Conservation (phyloP, 1,140 invertebrate genomes). For the Drosophila tropicalis region DNA sequence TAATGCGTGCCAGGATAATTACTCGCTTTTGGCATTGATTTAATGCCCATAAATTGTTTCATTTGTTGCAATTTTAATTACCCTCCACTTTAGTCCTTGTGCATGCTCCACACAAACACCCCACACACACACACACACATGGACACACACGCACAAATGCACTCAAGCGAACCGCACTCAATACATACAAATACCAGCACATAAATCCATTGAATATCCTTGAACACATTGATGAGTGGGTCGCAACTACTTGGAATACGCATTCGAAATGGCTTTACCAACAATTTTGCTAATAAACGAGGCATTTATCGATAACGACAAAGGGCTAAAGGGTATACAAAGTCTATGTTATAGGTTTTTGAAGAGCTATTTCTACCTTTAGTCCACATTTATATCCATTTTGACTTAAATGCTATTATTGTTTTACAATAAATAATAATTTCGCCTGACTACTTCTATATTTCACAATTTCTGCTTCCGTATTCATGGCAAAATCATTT, state of each 20-base stretch:
- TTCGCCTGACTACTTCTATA: neutral
- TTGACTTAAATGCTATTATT: neutral
- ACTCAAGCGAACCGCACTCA: slow-evolving; percentile 5
- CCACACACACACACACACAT: neutral
- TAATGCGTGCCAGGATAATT: slow-evolving; percentile 56
- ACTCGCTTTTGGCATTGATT: slow-evolving; percentile 60
- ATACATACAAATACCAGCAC: slow-evolving; percentile 10
- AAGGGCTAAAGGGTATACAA: neutral
- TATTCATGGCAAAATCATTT: neutral
- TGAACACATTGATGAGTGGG: slow-evolving; percentile 17
- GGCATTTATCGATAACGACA: neutral
- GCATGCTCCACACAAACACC: slow-evolving; percentile 1
- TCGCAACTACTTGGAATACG: slow-evolving; percentile 8
- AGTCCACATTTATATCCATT: neutral
- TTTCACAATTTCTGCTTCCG: neutral
- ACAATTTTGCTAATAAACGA: neutral
- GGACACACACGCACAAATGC: slow-evolving; percentile 7
- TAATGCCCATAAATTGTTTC: slow-evolving; percentile 65
- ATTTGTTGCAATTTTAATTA: slow-evolving; percentile 64
- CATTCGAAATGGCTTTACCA: neutral
- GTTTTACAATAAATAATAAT: neutral
- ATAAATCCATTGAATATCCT: slow-evolving; percentile 11
- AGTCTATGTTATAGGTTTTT: neutral
- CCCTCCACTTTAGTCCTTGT: slow-evolving; percentile 34
- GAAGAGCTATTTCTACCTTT: neutral